Evolutionary conservation across 2,888 invertebrate species (phyloP), one percentile per base, ranked within the genome.

Genomic region (Temnothorax ravouxi): DNA sequence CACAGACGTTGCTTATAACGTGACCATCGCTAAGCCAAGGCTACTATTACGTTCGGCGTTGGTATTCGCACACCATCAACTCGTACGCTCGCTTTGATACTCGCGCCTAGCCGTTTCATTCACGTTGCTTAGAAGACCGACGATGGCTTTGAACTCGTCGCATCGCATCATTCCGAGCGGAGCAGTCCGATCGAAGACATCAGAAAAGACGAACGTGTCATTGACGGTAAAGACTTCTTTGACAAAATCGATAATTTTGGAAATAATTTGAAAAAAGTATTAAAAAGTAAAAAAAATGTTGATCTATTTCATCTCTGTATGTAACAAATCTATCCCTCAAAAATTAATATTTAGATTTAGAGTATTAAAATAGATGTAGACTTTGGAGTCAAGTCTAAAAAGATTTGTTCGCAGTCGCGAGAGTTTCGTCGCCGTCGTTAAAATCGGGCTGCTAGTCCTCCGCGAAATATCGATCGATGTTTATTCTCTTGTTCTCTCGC

Each of bases 41-140:
- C 93, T 94, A 94, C 94, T 94, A 94, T 94, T 94, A 94, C 93
- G 92, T 92, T 92, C 91, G 91, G 89, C 90, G 90, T 25, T 67
- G 47, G 47, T 89, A 91, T 92, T 90, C 91, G 90, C 91, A 92
- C 93, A 92, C 92, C 93, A 92, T 92, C 93, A 91, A 93, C 92
- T 91, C 92, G 47, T 44, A 69, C 71, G 47, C 25, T 90, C 92
- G 92, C 92, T 93, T 92, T 93, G 92, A 92, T 93, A 93, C 91
- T 92, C 93, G 91, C 87, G 90, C 85, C 88, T 88, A 86, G 89
- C 87, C 88, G 88, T 89, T 92, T 92, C 93, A 93, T 93, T 93
- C 93, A 92, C 90, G 87, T 81, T 86, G 87, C 86, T 89, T 88
- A 88, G 88, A 88, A 79, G 80, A 62, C 75, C 80, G 79, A 90